Percentiles rank a stretch among this genome's conserved stretches.
phyloP scores from a whole-genome alignment of 2,797 vertebrate genomes.

The Poeciliopsis turneri region DNA sequence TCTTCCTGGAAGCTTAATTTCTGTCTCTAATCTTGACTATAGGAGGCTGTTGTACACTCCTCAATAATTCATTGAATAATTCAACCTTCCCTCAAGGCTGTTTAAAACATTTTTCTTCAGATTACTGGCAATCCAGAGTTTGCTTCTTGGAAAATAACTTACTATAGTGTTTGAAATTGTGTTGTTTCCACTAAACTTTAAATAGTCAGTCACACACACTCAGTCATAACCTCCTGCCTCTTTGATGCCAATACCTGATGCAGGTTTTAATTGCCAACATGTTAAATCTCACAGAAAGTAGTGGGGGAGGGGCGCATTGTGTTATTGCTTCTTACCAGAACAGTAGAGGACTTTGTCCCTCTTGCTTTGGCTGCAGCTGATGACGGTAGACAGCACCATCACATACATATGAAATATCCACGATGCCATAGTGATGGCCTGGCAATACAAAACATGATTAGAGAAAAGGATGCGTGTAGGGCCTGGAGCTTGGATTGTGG shows the following conservation, averaged over 20 bases:
- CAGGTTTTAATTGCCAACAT: background rate
- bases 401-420: constrained; percentile 60
- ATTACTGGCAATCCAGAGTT: background rate
- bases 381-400: constrained; percentile 50
- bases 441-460: constrained; percentile 21
- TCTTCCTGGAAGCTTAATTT: background rate
- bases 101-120: background rate
- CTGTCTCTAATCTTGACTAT: background rate
- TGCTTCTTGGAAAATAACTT: background rate
- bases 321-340: constrained; percentile 68
- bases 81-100: background rate
- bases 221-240: background rate
- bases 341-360: constrained; percentile 74
- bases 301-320: background rate
- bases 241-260: background rate
- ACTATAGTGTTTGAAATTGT: background rate
- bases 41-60: background rate
- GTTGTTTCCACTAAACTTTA: background rate
- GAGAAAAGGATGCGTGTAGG: background rate
- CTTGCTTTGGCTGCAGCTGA: constrained; percentile 55
- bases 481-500: background rate
- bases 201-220: background rate
- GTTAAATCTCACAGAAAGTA: background rate
- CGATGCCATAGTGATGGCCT: constrained; percentile 62
- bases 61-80: background rate